Evolutionary conservation across 2,113 vertebrate species (phyloP).

Genomic region (Upupa epops): DNA sequence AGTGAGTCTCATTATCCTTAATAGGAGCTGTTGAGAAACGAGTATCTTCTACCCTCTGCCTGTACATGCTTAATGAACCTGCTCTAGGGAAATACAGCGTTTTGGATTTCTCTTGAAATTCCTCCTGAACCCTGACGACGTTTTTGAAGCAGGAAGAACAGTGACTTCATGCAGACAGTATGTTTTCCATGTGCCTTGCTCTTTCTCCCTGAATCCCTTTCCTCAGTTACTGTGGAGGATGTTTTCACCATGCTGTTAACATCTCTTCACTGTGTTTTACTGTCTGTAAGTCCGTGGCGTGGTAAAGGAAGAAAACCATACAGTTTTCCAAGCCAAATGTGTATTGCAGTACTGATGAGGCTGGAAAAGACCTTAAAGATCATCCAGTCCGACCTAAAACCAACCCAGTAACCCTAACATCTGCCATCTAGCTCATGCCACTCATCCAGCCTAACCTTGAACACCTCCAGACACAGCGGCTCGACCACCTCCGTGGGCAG

Average conservation of each 20-base stretch:
- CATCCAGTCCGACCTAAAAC: too few species aligned
- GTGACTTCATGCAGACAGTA: constrained; percentile 39
- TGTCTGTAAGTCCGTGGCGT: neutral
- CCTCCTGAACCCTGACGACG: neutral
- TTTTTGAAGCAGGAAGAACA: constrained; percentile 2
- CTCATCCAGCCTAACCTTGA: too few species aligned
- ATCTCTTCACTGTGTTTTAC: neutral
- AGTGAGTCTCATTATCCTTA: constrained; percentile 18
- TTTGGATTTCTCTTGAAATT: constrained; percentile 45
- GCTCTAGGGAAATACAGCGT: constrained; percentile 29
- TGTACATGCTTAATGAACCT: constrained; percentile 1
- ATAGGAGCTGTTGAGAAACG: neutral
- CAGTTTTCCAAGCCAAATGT: neutral
- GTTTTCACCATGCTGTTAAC: neutral
- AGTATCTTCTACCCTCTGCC: constrained; percentile 12
- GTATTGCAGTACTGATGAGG: too few species aligned
- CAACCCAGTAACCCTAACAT: too few species aligned
- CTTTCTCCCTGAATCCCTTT: neutral
- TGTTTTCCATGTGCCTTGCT: neutral
- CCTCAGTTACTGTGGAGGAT: neutral
- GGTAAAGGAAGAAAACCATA: neutral
- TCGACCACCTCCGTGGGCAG: too few species aligned
- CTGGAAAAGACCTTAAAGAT: too few species aligned
- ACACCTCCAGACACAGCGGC: too few species aligned
- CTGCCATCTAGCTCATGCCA: too few species aligned